phyloP scores from a whole-genome alignment of 2,888 invertebrate species.

The Apodemia mormo region DNA sequence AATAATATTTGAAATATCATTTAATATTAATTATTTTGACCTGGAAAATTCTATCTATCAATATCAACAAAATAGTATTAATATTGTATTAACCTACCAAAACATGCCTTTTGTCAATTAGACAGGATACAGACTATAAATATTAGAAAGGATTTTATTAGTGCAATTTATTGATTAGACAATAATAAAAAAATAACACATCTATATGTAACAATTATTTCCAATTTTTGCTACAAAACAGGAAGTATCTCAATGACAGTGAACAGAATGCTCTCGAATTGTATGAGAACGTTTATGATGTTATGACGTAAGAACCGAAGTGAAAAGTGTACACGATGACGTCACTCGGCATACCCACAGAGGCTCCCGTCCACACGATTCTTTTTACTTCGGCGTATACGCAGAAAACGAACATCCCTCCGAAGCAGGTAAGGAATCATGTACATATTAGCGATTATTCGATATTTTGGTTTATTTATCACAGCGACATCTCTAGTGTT shows the following conservation, averaged over 20 bases:
- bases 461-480: background rate
- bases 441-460: background rate
- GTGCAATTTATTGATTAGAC: too few relatives aligned
- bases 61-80: too few relatives aligned
- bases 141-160: too few relatives aligned
- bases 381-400: slow-evolving; percentile 69
- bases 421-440: slow-evolving; percentile 57
- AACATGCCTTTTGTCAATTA: too few relatives aligned
- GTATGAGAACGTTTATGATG: background rate
- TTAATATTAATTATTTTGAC: too few relatives aligned
- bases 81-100: too few relatives aligned
- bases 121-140: too few relatives aligned
- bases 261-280: background rate
- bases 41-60: too few relatives aligned
- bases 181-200: too few relatives aligned
- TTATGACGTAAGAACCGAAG: slow-evolving; percentile 13
- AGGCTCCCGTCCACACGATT: slow-evolving; percentile 72
- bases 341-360: slow-evolving; percentile 73
- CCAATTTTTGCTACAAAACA: background rate
- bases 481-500: background rate
- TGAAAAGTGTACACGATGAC: slow-evolving; percentile 49
- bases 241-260: background rate
- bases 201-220: background rate
- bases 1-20: too few relatives aligned
- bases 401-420: slow-evolving; percentile 51